Conservation (phyloP, 2,797 vertebrate genomes). For the Trachops cirrhosus region DNA sequence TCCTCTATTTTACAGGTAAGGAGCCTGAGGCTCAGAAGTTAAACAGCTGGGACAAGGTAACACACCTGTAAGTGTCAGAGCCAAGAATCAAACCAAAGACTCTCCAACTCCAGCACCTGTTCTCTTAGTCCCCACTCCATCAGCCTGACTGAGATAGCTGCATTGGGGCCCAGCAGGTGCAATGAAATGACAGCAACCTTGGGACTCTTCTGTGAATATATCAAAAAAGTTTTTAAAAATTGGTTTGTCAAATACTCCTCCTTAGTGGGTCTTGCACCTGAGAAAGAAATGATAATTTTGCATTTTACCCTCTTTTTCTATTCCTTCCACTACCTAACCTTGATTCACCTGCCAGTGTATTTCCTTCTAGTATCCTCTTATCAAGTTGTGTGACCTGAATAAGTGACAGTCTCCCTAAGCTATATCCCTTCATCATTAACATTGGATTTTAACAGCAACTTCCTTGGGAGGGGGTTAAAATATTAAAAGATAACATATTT, state of each 20-base stretch:
- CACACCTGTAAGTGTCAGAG: background rate
- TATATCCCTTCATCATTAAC: background rate
- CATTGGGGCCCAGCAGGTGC: background rate
- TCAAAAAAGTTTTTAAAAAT: background rate
- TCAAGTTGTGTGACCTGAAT: background rate
- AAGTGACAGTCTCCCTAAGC: background rate
- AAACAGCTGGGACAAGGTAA: background rate
- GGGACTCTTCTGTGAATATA: background rate
- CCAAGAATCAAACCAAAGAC: background rate
- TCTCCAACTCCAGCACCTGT: background rate
- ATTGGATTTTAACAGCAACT: background rate
- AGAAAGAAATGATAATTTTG: background rate
- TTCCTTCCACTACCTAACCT: background rate
- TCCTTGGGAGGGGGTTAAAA: background rate
- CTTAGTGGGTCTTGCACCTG: background rate
- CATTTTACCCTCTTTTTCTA: background rate
- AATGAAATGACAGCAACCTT: background rate
- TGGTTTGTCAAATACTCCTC: background rate
- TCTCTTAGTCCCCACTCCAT: background rate
- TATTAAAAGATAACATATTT: background rate
- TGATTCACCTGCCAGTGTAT: background rate
- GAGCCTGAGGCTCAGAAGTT: background rate
- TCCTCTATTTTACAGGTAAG: background rate
- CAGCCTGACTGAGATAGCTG: background rate
- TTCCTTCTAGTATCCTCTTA: too few species aligned